phyloP scores from a whole-genome alignment of 1,140 invertebrate species.

The Melitaea cinxia region DNA sequence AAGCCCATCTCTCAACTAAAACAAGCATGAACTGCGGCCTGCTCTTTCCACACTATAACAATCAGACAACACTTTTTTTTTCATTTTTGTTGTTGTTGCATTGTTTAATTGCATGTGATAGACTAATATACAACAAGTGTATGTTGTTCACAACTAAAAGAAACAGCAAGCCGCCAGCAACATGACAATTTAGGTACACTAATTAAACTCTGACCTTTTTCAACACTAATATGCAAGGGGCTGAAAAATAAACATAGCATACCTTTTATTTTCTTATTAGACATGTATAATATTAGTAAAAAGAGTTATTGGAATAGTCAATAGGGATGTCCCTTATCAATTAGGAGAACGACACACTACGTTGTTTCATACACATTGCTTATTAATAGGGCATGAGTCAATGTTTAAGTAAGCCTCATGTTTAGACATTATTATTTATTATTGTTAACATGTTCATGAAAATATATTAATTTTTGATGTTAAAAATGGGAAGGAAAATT shows the following conservation, averaged over 20 bases:
- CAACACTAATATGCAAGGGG: conserved; percentile 61
- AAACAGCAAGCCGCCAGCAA: conserved; percentile 52
- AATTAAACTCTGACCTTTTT: conserved; percentile 67
- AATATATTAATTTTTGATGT: too few species aligned
- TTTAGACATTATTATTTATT: too few species aligned
- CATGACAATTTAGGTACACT: conserved; percentile 56
- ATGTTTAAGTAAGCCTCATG: not conserved
- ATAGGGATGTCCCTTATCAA: not conserved
- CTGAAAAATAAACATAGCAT: conserved; percentile 69
- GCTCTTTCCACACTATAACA: conserved; percentile 42
- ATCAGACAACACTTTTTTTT: not conserved
- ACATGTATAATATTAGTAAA: not conserved
- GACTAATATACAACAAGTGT: too few species aligned
- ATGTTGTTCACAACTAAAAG: too few species aligned
- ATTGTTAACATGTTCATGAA: too few species aligned
- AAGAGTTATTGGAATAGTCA: not conserved
- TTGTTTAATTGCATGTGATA: too few species aligned
- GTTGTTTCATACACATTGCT: not conserved
- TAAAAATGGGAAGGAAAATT: not conserved
- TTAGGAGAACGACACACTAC: not conserved
- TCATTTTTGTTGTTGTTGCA: not conserved
- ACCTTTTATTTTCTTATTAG: conserved; percentile 35
- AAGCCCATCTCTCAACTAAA: conserved; percentile 55
- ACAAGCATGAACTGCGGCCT: conserved; percentile 62
- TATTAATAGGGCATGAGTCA: not conserved